Conservation (phyloP, 2,113 vertebrate genomes). For the Penelope pileata region DNA sequence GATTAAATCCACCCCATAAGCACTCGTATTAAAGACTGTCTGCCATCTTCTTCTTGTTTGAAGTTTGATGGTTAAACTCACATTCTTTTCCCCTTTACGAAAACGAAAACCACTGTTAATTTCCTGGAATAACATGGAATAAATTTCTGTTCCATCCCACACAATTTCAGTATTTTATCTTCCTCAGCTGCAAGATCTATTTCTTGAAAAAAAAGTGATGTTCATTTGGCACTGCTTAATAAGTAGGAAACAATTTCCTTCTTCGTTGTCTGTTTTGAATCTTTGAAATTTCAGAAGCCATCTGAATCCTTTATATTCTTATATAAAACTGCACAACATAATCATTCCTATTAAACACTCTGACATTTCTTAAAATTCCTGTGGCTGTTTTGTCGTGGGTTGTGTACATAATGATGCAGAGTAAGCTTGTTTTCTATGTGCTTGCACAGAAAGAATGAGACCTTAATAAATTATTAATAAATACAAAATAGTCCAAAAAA, state of each 20-base stretch:
- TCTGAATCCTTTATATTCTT: conserved; percentile 7
- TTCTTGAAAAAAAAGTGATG: conserved; percentile 21
- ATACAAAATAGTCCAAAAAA: neutral
- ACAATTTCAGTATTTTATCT: neutral
- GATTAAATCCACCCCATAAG: conserved; percentile 17
- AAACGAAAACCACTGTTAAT: neutral
- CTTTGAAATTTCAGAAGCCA: neutral
- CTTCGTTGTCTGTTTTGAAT: neutral
- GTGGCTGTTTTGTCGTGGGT: neutral
- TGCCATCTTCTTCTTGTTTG: conserved; percentile 3
- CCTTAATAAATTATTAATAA: neutral
- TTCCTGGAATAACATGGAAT: conserved; percentile 9
- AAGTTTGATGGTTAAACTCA: neutral
- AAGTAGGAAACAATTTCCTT: conserved; percentile 20
- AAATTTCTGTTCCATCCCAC: neutral
- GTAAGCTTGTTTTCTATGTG: conserved; percentile 10
- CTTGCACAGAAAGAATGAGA: neutral
- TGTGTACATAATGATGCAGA: neutral
- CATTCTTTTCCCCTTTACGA: neutral
- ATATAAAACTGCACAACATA: conserved; percentile 6
- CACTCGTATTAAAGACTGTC: conserved; percentile 38
- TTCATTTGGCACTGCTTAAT: conserved; percentile 12
- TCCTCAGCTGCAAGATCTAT: neutral
- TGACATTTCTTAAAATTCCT: neutral
- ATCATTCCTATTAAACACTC: neutral